These are phyloP conservation scores for Hymenochirus boettgeri DNA, from an alignment of 2,113 vertebrate species.

Conservation along the genomic window DNA sequence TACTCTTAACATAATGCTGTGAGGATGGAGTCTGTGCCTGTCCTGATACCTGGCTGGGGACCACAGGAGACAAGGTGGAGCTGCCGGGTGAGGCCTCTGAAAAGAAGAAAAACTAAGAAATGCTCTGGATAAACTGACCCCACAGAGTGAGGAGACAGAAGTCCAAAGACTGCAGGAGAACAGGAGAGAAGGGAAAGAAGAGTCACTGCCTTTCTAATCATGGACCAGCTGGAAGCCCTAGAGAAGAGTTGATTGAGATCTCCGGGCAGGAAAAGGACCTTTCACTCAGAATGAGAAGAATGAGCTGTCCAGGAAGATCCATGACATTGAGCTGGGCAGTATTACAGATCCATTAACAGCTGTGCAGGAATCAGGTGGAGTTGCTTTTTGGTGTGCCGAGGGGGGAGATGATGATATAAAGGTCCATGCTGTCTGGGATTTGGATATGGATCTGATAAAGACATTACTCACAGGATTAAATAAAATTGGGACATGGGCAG, in stretches of 20 bases:
- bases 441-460: conserved; percentile 1
- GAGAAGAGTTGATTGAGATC: conserved; percentile 17
- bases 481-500: no score
- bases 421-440: conserved; percentile 10
- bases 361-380: background rate
- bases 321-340: conserved; percentile 14
- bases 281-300: conserved; percentile 18
- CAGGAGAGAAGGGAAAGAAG: no score
- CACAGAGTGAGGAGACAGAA: background rate
- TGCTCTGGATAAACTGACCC: conserved; percentile 6
- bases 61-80: conserved; percentile 10
- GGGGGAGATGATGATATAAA: conserved; percentile 14
- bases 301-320: conserved; percentile 17
- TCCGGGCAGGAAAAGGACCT: conserved; percentile 15
- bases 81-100: conserved; percentile 19
- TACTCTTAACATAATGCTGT: conserved; percentile 1
- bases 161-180: no score
- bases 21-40: conserved; percentile 9
- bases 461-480: background rate
- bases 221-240: conserved; percentile 4
- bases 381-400: background rate
- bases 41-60: conserved; percentile 23
- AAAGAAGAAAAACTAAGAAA: conserved; percentile 22
- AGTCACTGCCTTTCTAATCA: no score
- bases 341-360: conserved; percentile 13